Conservation (phyloP, 1,140 invertebrate genomes). For the Gonatopus flavifemur region DNA sequence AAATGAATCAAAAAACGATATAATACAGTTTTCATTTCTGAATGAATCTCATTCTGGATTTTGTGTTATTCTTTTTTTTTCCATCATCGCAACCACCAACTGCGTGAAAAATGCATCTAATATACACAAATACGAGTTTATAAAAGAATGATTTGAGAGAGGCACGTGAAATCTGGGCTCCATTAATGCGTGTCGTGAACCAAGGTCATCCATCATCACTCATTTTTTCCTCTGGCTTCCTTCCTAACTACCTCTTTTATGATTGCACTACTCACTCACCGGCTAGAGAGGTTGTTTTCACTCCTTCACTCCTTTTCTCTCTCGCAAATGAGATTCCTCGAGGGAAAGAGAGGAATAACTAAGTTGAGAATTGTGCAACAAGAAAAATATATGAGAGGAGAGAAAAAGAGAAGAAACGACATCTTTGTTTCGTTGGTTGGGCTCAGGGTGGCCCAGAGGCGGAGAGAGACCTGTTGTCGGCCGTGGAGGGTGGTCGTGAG, state of each 20-base stretch:
- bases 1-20: too few species aligned
- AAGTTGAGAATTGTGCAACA: background rate
- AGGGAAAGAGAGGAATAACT: conserved; percentile 1
- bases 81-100: too few species aligned
- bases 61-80: too few species aligned
- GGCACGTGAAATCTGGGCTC: conserved; percentile 49
- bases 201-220: conserved; percentile 51
- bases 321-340: too few species aligned
- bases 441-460: conserved; percentile 53
- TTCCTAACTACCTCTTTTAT: too few species aligned
- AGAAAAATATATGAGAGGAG: conserved; percentile 15
- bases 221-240: too few species aligned
- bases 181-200: conserved; percentile 44
- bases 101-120: conserved; percentile 31
- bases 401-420: conserved; percentile 35
- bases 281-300: too few species aligned
- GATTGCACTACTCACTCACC: too few species aligned
- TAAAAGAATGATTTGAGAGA: conserved; percentile 41
- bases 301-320: too few species aligned
- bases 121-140: conserved; percentile 31
- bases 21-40: too few species aligned
- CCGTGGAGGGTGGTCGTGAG: conserved; percentile 42
- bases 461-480: conserved; percentile 34
- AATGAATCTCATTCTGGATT: too few species aligned
- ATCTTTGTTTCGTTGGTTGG: conserved; percentile 48